phyloP scores from a whole-genome alignment of 2,888 invertebrate genomes.

The Caradrina clavipalpis region DNA sequence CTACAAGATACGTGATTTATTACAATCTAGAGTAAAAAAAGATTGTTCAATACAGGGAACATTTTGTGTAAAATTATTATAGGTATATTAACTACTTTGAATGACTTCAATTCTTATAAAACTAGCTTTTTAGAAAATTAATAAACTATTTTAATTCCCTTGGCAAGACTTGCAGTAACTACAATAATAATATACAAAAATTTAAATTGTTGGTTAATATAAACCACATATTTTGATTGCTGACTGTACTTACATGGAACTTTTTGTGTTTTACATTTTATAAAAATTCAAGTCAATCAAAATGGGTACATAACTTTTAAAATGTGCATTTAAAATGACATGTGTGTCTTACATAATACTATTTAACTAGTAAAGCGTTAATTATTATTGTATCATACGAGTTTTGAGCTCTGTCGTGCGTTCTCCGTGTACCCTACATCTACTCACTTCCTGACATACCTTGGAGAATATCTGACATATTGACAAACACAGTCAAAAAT shows the following conservation, averaged over 20 bases:
- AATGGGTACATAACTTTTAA: constrained; percentile 59
- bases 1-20: constrained; percentile 80
- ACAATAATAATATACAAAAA: neutral
- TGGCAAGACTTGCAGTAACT: neutral
- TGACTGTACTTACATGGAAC: constrained; percentile 20
- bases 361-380: constrained; percentile 87
- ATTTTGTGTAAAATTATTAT: constrained; percentile 63
- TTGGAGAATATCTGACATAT: constrained; percentile 27
- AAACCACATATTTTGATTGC: constrained; percentile 25
- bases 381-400: constrained; percentile 84
- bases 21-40: constrained; percentile 67
- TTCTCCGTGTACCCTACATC: constrained; percentile 41
- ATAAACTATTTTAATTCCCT: neutral
- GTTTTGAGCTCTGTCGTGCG: constrained; percentile 74
- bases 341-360: constrained; percentile 72
- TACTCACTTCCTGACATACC: constrained; percentile 37
- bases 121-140: neutral
- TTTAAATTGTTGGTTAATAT: constrained; percentile 26
- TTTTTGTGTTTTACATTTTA: constrained; percentile 10
- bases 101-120: constrained; percentile 52
- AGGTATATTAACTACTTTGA: constrained; percentile 37
- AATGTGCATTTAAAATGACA: constrained; percentile 80
- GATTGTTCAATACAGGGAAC: constrained; percentile 62
- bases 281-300: constrained; percentile 49
- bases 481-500: neutral